Evolutionary conservation across 2,113 vertebrate species (phyloP), one percentile per base, ranked within the genome.

Genomic region (Scatophagus argus): DNA sequence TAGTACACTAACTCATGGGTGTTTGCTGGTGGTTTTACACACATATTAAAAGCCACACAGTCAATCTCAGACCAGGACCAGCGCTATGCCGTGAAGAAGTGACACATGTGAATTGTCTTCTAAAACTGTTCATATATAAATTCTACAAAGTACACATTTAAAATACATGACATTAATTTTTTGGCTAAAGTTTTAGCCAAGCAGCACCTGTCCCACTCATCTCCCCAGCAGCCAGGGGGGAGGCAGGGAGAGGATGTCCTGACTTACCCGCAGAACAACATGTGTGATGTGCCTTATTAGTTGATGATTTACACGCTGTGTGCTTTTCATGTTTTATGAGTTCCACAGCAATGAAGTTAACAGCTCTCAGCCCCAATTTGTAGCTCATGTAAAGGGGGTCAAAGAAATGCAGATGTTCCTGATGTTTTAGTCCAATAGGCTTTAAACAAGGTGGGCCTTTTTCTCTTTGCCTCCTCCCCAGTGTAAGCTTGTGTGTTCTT

Each of bases 251-350:
- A n/a, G n/a, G 36, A 19, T 5, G 11, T 46, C 23, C 39, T 47
- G 58, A 39, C 13, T 49, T 13, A 59, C 61, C 63, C 60, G 36
- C 69, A 32, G n/a, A 58, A 19, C 62, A 80, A 46, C 67, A 49
- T 34, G 52, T 62, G 44, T 65, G 27, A 34, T 54, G 64, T 13
- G 55, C 46, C 44, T 81, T 52, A 51, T 60, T 55, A 51, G 27
- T 25, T 43, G 17, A 21, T 13, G 34, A 23, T 44, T 62, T 34
- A 56, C 25, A 56, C 66, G 52, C 34, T 38, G 21, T 34, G 14
- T 46, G 27, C 25, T 56, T 70, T 52, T 62, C 63, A 55, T 85
- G 63, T 79, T 74, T 79, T 47, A 70, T 17, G 43, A 75, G 29
- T 9, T 41, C 14, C 21, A 41, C 27, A 39, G 9, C 8, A 2